A percentile compares a stretch with the other conserved stretches of the same genome.
phyloP scores from a whole-genome alignment of 1,140 invertebrate genomes.

The Drosophila albomicans region DNA sequence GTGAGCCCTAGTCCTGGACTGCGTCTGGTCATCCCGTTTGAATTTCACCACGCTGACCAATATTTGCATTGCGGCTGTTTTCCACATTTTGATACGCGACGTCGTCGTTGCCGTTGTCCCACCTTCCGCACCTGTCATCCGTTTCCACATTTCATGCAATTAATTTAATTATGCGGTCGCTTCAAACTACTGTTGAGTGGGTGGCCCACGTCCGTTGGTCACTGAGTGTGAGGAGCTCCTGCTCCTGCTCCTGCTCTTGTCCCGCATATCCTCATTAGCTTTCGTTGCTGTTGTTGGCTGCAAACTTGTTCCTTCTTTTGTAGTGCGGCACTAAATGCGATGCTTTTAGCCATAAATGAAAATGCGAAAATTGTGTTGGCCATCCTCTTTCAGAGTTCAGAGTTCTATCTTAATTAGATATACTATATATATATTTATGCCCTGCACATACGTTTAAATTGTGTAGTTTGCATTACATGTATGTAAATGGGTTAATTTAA shows the following conservation, averaged over 20 bases:
- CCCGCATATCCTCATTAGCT: conserved; percentile 37
- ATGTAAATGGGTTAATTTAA: not conserved
- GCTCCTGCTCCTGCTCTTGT: not conserved
- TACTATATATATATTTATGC: not conserved
- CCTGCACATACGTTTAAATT: not conserved
- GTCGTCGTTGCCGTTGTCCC: not conserved
- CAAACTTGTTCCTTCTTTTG: conserved; percentile 33
- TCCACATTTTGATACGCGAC: conserved; percentile 25
- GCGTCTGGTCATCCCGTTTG: conserved; percentile 26
- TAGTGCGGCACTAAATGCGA: conserved; percentile 45
- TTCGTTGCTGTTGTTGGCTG: conserved; percentile 12
- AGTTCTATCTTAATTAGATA: conserved; percentile 12
- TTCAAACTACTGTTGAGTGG: conserved; percentile 52
- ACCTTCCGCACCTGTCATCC: conserved; percentile 18
- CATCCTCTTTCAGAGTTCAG: not conserved
- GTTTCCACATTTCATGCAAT: conserved; percentile 63
- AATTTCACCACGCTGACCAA: conserved; percentile 35
- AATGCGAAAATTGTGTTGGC: conserved; percentile 72
- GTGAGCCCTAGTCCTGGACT: not conserved
- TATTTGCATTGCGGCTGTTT: conserved; percentile 49
- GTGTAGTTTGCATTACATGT: not conserved
- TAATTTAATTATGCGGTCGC: conserved; percentile 82
- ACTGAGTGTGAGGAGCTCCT: not conserved
- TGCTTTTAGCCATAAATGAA: conserved; percentile 73
- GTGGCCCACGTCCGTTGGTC: conserved; percentile 1